phyloP scores from a whole-genome alignment of 2,113 vertebrate species.

The Hyperopisus bebe region DNA sequence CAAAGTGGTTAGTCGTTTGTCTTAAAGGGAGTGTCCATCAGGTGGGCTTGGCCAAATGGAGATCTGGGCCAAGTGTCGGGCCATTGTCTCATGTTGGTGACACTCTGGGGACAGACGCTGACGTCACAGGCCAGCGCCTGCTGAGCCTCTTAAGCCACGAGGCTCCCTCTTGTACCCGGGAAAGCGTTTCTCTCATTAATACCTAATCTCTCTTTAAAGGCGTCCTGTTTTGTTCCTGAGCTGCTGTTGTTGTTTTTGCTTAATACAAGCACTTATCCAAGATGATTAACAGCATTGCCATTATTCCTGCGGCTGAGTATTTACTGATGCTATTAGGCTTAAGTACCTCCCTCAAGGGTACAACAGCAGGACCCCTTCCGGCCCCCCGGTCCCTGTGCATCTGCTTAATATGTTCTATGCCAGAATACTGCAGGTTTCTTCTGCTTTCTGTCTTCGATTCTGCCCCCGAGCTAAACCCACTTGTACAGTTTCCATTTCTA shows the following conservation, averaged over 20 bases:
- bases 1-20: neutral
- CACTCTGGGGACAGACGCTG: neutral
- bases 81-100: neutral
- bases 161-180: neutral
- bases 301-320: neutral
- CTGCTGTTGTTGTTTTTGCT: conserved; percentile 4
- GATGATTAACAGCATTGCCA: conserved; percentile 2
- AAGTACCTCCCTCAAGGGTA: neutral
- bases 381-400: neutral
- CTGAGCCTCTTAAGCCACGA: neutral
- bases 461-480: neutral
- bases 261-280: conserved; percentile 8
- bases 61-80: neutral
- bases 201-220: neutral
- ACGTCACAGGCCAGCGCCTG: neutral
- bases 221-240: neutral
- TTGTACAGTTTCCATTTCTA: neutral
- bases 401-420: neutral
- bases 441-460: neutral
- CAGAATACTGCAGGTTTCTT: neutral
- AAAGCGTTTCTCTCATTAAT: neutral
- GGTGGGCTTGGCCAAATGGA: neutral
- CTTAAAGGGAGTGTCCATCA: neutral
- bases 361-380: neutral
- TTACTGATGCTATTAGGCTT: neutral